phyloP scores from a whole-genome alignment of 2,888 invertebrate species.

The Saturnia japonica region DNA sequence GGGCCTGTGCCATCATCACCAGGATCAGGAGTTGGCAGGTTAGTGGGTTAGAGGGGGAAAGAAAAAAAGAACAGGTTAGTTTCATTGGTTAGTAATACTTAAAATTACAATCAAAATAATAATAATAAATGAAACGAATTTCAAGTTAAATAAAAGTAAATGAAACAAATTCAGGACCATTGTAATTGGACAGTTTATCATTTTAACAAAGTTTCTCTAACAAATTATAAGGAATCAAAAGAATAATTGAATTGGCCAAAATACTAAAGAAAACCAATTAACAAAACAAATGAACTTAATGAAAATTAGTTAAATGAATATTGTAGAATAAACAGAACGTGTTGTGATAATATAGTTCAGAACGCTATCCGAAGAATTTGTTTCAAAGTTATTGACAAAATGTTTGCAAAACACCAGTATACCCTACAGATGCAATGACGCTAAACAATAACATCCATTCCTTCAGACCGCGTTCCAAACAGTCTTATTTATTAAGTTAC shows the following conservation, averaged over 20 bases:
- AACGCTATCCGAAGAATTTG: conserved; percentile 78
- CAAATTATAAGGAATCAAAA: neutral
- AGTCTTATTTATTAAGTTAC: conserved; percentile 64
- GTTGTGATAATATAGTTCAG: conserved; percentile 70
- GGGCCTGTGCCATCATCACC: conserved; percentile 79
- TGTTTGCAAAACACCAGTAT: conserved; percentile 77
- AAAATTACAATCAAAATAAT: conserved; percentile 20
- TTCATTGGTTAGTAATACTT: conserved; percentile 51
- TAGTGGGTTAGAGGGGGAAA: conserved; percentile 68
- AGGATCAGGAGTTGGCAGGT: conserved; percentile 65
- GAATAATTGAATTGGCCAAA: neutral
- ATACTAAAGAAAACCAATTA: conserved; percentile 54
- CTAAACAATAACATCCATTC: conserved; percentile 69
- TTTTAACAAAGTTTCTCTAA: neutral
- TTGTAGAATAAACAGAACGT: conserved; percentile 65
- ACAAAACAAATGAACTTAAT: conserved; percentile 48
- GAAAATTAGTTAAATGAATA: conserved; percentile 58
- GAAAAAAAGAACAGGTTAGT: conserved; percentile 70
- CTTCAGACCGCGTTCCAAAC: conserved; percentile 60
- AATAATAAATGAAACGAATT: conserved; percentile 38
- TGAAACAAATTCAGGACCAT: conserved; percentile 23
- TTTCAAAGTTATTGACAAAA: conserved; percentile 60
- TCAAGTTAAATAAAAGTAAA: conserved; percentile 26
- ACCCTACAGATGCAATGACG: conserved; percentile 64
- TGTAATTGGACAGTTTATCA: neutral